Evolutionary conservation across 2,888 invertebrate species (phyloP), one percentile per base, ranked within the genome.

Genomic region (Clunio marinus): DNA sequence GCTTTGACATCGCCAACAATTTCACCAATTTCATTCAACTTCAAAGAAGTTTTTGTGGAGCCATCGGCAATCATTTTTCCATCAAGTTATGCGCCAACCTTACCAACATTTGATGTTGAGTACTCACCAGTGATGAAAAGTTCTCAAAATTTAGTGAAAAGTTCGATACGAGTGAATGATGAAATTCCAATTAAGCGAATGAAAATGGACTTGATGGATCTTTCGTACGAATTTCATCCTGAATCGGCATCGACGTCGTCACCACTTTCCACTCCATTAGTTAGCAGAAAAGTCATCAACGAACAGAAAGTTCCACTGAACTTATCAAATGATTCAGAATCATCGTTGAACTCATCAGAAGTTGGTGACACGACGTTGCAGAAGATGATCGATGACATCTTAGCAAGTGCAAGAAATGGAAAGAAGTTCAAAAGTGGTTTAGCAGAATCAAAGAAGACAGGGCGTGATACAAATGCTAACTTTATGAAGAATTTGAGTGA

Each of bases 351-450:
- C 63, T 79, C 79, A 15, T 76, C 74, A 1, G 74, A 74, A 70
- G 77, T 79, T 77, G 77, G 78, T 13, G 79, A 79, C 70, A 74
- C 74, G 10, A 78, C 78, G 1, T 70, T 79, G 69, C 78, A 78
- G 63, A 75, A 75, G 57, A 79, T 79, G 78, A 79, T 79, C 69
- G 78, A 79, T 70, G 78, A 78, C 28, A 79, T 79, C 62, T 71
- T 79, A 17, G 77, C 78, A 71, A 78, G 78, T 71, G 77, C 76
- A 2, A 74, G 75, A n/a, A 78, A 78, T 32, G 66, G 66, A 13
- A 66, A 66, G 17, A 66, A 66, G 17, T 66, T 66, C 15, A 51
- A 55, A 25, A 46, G 55, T 35, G 22, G 37, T 28, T 28, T 46
- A 22, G 17, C 28, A 8, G 46, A 63, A 27, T 10, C 35, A 37